Evolutionary conservation across 2,113 vertebrate genomes (phyloP).

Genomic region (Cottus gobio): DNA sequence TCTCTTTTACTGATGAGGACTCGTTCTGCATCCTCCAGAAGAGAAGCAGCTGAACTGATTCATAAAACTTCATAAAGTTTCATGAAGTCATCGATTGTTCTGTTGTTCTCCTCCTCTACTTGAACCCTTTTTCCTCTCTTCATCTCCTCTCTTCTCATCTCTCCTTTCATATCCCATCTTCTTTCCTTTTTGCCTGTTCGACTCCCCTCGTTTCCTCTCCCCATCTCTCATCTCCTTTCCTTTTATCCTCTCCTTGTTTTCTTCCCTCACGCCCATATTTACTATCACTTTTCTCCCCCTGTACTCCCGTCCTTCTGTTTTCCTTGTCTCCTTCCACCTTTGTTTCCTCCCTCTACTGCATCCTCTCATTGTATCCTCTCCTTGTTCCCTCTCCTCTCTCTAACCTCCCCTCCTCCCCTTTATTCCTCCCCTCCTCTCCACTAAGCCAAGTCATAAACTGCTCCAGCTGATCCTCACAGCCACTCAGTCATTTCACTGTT

Average conservation of each 20-base stretch:
- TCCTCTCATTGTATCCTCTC: not conserved
- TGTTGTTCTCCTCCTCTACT: not conserved
- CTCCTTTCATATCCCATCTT: not conserved
- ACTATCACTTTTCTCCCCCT: not conserved
- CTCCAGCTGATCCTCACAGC: conserved; percentile 41
- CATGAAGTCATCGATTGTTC: too few species aligned
- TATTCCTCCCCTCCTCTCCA: too few species aligned
- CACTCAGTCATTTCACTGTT: conserved; percentile 44
- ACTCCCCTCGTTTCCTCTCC: not conserved
- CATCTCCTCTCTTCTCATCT: not conserved
- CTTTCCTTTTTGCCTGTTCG: not conserved
- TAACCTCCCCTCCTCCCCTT: conserved; percentile 24
- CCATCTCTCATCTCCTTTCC: not conserved
- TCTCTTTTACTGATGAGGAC: too few species aligned
- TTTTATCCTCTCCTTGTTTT: not conserved
- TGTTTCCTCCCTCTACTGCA: not conserved
- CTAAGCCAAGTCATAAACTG: conserved; percentile 36
- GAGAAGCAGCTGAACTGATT: not conserved
- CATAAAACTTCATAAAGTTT: not conserved
- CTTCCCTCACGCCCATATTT: not conserved
- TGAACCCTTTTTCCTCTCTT: not conserved
- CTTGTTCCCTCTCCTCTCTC: not conserved
- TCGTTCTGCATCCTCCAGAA: not conserved
- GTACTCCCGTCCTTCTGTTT: not conserved
- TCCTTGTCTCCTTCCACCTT: not conserved